Evolutionary conservation across 2,888 invertebrate species (phyloP).

Genomic region (Perizoma flavofasciatum): DNA sequence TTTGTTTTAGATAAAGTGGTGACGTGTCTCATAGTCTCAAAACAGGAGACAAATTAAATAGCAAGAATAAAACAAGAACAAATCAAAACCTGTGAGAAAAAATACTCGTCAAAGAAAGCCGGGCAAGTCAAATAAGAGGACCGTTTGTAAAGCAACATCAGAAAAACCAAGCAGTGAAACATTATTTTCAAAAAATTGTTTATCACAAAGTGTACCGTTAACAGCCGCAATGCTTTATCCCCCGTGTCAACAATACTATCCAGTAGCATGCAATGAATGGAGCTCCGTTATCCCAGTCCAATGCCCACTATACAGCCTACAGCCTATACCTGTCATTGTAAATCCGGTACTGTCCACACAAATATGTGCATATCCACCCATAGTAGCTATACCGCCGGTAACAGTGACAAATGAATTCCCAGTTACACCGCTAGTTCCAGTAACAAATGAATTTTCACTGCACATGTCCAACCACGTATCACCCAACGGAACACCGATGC

Average conservation of each 20-base stretch:
- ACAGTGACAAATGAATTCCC: constrained; percentile 19
- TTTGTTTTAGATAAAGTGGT: constrained; percentile 23
- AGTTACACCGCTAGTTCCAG: constrained; percentile 23
- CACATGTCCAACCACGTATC: constrained; percentile 10
- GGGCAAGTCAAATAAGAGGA: constrained; percentile 22
- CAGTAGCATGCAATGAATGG: constrained; percentile 42
- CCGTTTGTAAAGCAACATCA: not conserved
- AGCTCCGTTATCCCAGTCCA: constrained; percentile 37
- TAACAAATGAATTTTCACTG: constrained; percentile 22
- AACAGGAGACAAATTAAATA: constrained; percentile 18
- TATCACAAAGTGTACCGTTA: not conserved
- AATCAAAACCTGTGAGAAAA: constrained; percentile 12
- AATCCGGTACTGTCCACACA: constrained; percentile 36
- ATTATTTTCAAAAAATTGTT: not conserved
- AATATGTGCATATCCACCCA: constrained; percentile 38
- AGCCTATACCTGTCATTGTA: constrained; percentile 38
- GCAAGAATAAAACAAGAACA: constrained; percentile 16
- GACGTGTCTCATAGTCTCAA: constrained; percentile 24
- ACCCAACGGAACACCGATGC: constrained; percentile 3
- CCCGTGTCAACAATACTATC: constrained; percentile 35
- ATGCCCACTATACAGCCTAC: constrained; percentile 35
- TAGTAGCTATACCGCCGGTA: constrained; percentile 22
- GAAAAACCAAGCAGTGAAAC: not conserved
- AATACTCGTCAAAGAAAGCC: constrained; percentile 11
- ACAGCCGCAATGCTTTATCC: constrained; percentile 21